Evolutionary conservation across 2,113 vertebrate genomes (phyloP), one percentile per base, ranked within the genome.

Genomic region (Rhodinocichla rosea): DNA sequence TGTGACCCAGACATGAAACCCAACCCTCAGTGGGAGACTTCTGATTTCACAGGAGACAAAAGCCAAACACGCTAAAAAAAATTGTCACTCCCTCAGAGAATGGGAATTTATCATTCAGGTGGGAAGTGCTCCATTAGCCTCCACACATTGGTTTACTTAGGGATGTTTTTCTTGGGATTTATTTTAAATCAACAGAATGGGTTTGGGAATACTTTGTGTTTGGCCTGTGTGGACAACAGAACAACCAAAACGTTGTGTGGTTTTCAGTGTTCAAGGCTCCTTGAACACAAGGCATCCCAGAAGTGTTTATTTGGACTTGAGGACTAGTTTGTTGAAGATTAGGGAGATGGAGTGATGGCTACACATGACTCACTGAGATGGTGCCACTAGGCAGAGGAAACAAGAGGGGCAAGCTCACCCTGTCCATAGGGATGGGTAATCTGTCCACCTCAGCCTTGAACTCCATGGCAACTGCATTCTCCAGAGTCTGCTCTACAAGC

Each of bases 1-100:
- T 94, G 83, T 94, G 88, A 93, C 91, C 88, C 89, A 94, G 87
- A 86, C 91, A 50, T 71, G 94, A 96, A 96, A 97, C 78, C 52
- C 75, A 92, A 92, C 49, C 73, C 94, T 77, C 86, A 39, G 80
- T 13, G 19, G 94, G 92, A 91, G 91, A 97, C 30, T 93, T 94
- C 88, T 85, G 89, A 76, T 92, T 92, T 94, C 86, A 79, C 56
- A 90, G 80, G 45, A 95, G 62, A 95, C 93, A 94, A 96, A 95
- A 95, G 89, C 56, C 65, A 90, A 88, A 64, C 73, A 62, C 2
- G 9, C 70, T 69, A 19, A 87, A 85, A 93, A 86, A 83, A 42
- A 33, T 45, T 77, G 89, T 83, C 88, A 87, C 39, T 93, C 27
- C 62, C 45, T 83, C 26, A 8, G 28, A 50, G 52, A 93, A 80